Conservation (phyloP, 2,113 vertebrate genomes). For the Trematomus loennbergii region DNA sequence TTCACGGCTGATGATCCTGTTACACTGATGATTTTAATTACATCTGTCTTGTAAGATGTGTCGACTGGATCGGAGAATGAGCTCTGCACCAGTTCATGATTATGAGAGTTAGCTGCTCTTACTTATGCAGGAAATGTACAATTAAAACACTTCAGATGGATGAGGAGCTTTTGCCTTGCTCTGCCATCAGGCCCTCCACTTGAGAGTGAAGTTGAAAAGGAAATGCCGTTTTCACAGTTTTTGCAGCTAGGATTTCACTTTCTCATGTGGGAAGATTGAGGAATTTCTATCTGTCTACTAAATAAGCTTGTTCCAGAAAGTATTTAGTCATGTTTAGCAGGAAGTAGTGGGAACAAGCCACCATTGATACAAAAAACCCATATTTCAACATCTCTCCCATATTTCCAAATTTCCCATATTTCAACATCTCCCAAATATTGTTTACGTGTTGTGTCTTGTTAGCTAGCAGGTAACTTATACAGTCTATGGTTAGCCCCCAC, state of each 20-base stretch:
- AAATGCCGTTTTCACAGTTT: constrained; percentile 23
- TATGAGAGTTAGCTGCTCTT: constrained; percentile 51
- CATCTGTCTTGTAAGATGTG: constrained; percentile 53
- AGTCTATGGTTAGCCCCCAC: background rate
- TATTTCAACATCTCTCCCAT: background rate
- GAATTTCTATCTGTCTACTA: constrained; percentile 3
- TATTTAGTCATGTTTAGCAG: background rate
- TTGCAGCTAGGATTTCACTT: background rate
- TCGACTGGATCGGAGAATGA: constrained; percentile 23
- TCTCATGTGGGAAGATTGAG: background rate
- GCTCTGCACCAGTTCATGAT: constrained; percentile 51
- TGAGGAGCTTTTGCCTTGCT: constrained; percentile 61
- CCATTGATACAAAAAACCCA: background rate
- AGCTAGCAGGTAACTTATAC: background rate
- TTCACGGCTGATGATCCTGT: constrained; percentile 30
- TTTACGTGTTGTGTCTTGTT: background rate
- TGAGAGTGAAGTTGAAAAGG: constrained; percentile 45
- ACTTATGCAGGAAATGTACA: constrained; percentile 60
- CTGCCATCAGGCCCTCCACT: constrained; percentile 51
- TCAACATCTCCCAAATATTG: too few relatives aligned
- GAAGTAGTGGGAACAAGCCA: background rate
- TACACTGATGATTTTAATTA: constrained; percentile 59
- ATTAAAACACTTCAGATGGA: constrained; percentile 51
- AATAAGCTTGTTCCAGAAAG: background rate
- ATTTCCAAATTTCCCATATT: too few relatives aligned